These are phyloP conservation scores for Homarus gammarus DNA, from an alignment of 2,888 invertebrate genomes.

Conservation along the genomic window DNA sequence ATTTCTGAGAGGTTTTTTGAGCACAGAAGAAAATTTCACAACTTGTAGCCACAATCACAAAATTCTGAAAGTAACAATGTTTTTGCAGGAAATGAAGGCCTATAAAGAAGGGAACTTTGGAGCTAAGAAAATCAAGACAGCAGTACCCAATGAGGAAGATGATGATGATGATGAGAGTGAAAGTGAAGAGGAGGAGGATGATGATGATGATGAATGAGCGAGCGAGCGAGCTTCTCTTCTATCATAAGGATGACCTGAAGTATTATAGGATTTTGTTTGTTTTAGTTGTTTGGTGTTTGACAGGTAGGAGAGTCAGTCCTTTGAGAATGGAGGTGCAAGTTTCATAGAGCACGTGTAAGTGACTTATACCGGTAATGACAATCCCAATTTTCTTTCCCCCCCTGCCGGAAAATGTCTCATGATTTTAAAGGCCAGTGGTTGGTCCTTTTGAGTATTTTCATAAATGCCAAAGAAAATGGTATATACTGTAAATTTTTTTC, in stretches of 20 bases:
- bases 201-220: constrained; percentile 65
- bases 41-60: neutral
- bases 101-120: constrained; percentile 72
- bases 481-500: constrained; percentile 20
- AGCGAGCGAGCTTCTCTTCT: neutral
- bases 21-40: no score
- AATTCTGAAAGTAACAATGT: neutral
- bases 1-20: no score
- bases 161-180: constrained; percentile 54
- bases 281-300: constrained; percentile 15
- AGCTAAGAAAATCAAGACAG: constrained; percentile 61
- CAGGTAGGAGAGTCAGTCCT: neutral
- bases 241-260: constrained; percentile 39
- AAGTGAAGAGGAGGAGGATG: constrained; percentile 56
- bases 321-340: neutral
- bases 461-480: constrained; percentile 56
- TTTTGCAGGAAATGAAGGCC: constrained; percentile 66
- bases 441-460: constrained; percentile 30
- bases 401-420: neutral
- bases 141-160: constrained; percentile 42
- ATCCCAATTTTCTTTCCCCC: constrained; percentile 26
- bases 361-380: constrained; percentile 37
- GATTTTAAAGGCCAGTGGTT: constrained; percentile 16
- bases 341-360: neutral
- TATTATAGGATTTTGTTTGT: constrained; percentile 52